phyloP scores from a whole-genome alignment of 2,888 invertebrate species.

The Zygothrica quintamaculata region DNA sequence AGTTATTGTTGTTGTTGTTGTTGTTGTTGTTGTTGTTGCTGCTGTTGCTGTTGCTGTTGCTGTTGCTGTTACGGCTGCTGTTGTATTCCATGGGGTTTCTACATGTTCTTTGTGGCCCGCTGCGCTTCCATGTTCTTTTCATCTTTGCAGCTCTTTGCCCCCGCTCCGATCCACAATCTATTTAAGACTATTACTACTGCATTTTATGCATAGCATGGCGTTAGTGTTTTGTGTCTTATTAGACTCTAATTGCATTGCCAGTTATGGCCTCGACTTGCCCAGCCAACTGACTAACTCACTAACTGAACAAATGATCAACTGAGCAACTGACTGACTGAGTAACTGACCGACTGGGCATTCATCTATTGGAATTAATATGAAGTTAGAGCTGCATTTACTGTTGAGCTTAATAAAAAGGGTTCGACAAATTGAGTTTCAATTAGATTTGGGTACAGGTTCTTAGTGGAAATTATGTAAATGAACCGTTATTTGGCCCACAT shows the following conservation, averaged over 20 bases:
- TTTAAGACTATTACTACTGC: conserved; percentile 66
- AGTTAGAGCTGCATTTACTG: conserved; percentile 9
- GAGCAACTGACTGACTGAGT: conserved; percentile 22
- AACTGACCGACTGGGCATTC: conserved; percentile 31
- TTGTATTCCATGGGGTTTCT: conserved; percentile 43
- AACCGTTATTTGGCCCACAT: conserved; percentile 67
- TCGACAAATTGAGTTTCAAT: conserved; percentile 39
- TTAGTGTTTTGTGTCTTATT: conserved; percentile 78
- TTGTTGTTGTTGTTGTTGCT: conserved; percentile 28
- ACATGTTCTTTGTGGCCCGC: conserved; percentile 55
- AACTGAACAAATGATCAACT: conserved; percentile 27
- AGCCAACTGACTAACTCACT: conserved; percentile 12
- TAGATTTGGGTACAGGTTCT: conserved; percentile 27
- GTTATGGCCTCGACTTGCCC: conserved; percentile 40
- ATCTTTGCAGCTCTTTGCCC: conserved; percentile 28
- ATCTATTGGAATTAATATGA: conserved; percentile 46
- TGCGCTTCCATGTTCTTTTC: conserved; percentile 67
- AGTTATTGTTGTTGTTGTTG: conserved; percentile 51
- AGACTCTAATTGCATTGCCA: conserved; percentile 76
- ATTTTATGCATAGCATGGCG: conserved; percentile 71
- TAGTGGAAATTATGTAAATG: conserved; percentile 23
- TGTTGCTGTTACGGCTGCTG: conserved; percentile 21
- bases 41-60: conserved; percentile 22
- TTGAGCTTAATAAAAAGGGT: conserved; percentile 33
- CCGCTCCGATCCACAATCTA: conserved; percentile 4